phyloP scores from a whole-genome alignment of 2,888 invertebrate genomes.

The Scaptomyza reducta region DNA sequence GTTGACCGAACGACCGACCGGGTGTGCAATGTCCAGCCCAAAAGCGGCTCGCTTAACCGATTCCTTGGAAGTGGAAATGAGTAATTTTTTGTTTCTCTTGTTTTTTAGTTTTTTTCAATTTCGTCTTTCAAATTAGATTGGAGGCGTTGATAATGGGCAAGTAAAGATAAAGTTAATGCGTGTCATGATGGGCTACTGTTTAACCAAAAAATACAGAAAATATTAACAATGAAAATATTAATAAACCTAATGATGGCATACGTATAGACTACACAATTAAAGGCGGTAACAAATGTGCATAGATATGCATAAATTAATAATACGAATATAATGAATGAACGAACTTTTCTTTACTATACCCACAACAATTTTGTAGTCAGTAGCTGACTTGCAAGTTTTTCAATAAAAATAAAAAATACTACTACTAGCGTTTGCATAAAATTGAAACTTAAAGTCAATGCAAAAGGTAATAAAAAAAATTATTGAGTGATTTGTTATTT shows the following conservation, averaged over 20 bases:
- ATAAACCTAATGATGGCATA: constrained; percentile 44
- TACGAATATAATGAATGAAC: constrained; percentile 24
- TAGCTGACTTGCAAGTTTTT: constrained; percentile 27
- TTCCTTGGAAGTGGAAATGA: constrained; percentile 81
- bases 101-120: constrained; percentile 18
- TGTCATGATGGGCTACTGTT: constrained; percentile 61
- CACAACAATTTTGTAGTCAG: constrained; percentile 5
- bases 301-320: constrained; percentile 9
- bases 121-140: constrained; percentile 67
- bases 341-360: constrained; percentile 18
- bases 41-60: constrained; percentile 62
- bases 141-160: constrained; percentile 64
- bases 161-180: constrained; percentile 58
- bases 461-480: constrained; percentile 1
- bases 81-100: constrained; percentile 74
- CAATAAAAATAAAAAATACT: constrained; percentile 1
- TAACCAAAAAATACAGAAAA: constrained; percentile 11
- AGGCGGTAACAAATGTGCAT: constrained; percentile 2
- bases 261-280: constrained; percentile 2
- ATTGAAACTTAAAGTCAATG: not conserved
- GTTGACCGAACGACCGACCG: too few species aligned
- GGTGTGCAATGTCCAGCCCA: constrained; percentile 49
- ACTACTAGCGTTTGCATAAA: not conserved
- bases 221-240: constrained; percentile 52
- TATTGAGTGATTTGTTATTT: not conserved